Evolutionary conservation across 2,888 invertebrate species (phyloP), one percentile per base, ranked within the genome.

Genomic region (Pteria penguin): DNA sequence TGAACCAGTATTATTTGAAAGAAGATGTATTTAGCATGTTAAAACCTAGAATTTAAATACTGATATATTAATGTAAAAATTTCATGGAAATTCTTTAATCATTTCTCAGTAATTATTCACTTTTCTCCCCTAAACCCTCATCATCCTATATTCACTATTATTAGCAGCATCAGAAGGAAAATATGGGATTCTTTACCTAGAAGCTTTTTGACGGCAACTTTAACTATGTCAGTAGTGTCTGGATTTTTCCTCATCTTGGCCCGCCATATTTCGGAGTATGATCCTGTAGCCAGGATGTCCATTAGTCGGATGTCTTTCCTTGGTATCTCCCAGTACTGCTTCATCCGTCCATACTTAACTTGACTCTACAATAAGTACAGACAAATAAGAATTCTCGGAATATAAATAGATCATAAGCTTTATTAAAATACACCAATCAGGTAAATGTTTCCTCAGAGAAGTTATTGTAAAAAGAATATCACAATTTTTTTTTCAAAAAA

Each of bases 221-320:
- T 84, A 67, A 88, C 81, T 60, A 88, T 86, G 66, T 88, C 88
- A 65, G 84, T 86, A 52, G 85, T 80, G 24, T 86, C 81, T 0
- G 87, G 85, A 32, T 86, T 82, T 67, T 85, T 84, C 26, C 85
- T 84, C 86, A 89, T 88, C 36, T 86, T 77, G 4, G 88, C 89
- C 74, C 86, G 84, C 87, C 88, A 89, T n/a, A 89, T 87, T 72
- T 89, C 88, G 14, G 87, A 87, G 82, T 82, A 88, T 4, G 84
- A 80, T 0, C 89, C 89, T 27, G 87, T 86, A 4, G 86, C 88
- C 31, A 88, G 82, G 62, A 87, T 83, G 68, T 89, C 88, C 31
- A 86, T 77, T 27, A 87, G 70, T 4, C 87, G 80, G n/a, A 89
- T 83, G 72, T 88, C 87, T 70, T 86, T 86, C 24, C 87, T 76